A percentile compares a stretch with the other conserved stretches of the same genome.
Evolutionary conservation across 92 coral and sea anemone species (phyloP).

Genomic region (Diadumene lineata): DNA sequence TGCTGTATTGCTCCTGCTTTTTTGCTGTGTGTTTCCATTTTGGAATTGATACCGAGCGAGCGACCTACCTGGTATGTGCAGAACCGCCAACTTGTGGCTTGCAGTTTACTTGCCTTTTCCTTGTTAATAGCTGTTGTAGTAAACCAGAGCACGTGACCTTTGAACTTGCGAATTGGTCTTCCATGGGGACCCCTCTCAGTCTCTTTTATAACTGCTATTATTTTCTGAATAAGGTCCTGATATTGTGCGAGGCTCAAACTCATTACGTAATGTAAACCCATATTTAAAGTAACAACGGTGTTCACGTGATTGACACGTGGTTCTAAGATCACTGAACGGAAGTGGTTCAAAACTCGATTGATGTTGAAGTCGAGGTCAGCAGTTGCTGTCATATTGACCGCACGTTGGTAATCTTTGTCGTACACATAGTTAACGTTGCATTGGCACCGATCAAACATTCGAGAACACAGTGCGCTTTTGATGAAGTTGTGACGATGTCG

Average conservation of each 20-base stretch:
- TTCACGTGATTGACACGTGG: conserved; percentile 71
- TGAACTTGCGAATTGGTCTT: conserved; percentile 14
- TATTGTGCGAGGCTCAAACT: conserved; percentile 63
- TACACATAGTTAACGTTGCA: conserved; percentile 73
- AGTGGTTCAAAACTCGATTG: conserved; percentile 58
- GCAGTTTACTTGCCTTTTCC: conserved; percentile 54
- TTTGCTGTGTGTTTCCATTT: no score
- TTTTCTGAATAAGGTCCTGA: conserved; percentile 56
- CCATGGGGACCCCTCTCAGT: conserved; percentile 32
- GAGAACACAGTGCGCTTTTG: conserved; percentile 50
- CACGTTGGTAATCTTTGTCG: conserved; percentile 60
- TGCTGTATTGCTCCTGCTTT: no score
- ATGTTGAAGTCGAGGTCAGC: conserved; percentile 64
- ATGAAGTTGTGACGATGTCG: conserved; percentile 62
- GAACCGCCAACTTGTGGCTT: conserved; percentile 65
- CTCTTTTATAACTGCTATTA: conserved; percentile 47
- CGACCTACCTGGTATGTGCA: conserved; percentile 52
- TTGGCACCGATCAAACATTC: conserved; percentile 56
- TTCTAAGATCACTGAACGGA: conserved; percentile 50
- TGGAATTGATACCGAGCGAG: no score
- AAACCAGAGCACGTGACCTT: conserved; percentile 75
- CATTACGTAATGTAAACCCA: conserved; percentile 84
- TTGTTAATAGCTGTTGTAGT: conserved; percentile 85
- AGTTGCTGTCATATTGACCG: conserved; percentile 55
- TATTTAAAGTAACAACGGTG: conserved; percentile 66